A percentile compares a stretch with the other conserved stretches of the same genome.
Evolutionary conservation across 2,113 vertebrate species (phyloP).

Genomic region (Coracopsis vasa): DNA sequence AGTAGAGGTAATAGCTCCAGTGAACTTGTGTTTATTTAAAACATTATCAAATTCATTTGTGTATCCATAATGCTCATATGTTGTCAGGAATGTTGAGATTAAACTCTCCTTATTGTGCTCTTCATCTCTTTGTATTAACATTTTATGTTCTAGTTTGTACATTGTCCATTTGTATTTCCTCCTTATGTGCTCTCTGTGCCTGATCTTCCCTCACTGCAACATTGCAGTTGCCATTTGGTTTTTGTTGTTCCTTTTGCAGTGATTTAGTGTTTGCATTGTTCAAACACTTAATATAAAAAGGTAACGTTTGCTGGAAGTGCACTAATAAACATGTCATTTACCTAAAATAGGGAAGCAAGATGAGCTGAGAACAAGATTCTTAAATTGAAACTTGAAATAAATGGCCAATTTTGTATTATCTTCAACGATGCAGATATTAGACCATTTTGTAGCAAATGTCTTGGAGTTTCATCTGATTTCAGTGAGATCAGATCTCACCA

Average conservation of each 20-base stretch:
- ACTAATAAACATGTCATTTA: background rate
- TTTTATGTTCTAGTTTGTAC: background rate
- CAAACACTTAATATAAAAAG: background rate
- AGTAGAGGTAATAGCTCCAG: background rate
- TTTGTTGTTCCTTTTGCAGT: background rate
- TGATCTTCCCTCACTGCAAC: rapidly evolving
- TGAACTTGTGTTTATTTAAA: background rate
- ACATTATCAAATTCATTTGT: background rate
- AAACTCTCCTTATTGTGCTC: background rate
- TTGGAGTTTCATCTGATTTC: background rate
- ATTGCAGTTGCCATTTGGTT: background rate
- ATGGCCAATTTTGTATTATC: background rate
- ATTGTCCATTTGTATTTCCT: background rate
- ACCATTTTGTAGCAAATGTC: background rate
- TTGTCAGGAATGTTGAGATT: background rate
- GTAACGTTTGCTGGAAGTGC: background rate
- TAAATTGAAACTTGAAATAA: background rate
- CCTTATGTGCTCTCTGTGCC: background rate
- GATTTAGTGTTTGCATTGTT: background rate
- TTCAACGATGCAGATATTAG: background rate
- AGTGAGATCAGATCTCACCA: background rate
- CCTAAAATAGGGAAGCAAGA: background rate
- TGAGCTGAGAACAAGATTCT: background rate
- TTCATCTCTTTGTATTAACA: background rate
- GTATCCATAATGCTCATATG: background rate